Evolutionary conservation across 2,888 invertebrate genomes (phyloP), one percentile per base, ranked within the genome.

Genomic region (Osmoderma eremita): DNA sequence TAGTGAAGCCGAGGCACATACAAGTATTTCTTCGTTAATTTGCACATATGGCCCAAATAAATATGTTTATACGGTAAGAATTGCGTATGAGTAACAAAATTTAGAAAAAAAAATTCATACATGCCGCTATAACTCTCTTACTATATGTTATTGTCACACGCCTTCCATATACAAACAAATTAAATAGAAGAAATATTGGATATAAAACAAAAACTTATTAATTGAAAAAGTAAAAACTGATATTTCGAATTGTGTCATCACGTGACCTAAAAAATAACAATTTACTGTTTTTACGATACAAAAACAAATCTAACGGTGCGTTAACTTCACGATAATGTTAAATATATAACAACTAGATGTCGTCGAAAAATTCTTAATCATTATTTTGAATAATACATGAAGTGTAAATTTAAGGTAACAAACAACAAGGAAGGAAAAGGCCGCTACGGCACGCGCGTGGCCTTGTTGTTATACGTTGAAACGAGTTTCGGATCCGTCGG

Each of bases 401-500:
- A 67, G 61, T 64, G 58, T 62, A 65, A 68, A 71, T 70, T 68
- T 71, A 69, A 72, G 72, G 74, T 72, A 72, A 73, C 72, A 75
- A 75, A 74, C 72, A 74, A 73, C 71, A 70, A 71, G 73, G 74
- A 71, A 72, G 72, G 73, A 72, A 76, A 79, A 78, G 78, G 78
- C 79, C 78, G 76, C 77, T 41, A 54, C 51, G 69, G 72, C 42
- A 63, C 22, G 39, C 38, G 36, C 53, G 12, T 48, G 54, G 64
- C 58, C 64, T 61, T 49, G 61, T 65, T 61, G 64, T 86, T 89
- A 92, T 75, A 92, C 90, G 79, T 91, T 91, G 80, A 91, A 93
- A 71, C 92, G 86, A 65, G 91, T 91, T 84, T 99, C 98, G 0
- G 95, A 94, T 24, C 98, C 98, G 81, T 98, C 98, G 8, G 97